Evolutionary conservation across 2,113 vertebrate species (phyloP).

Genomic region (Archocentrus centrarchus): DNA sequence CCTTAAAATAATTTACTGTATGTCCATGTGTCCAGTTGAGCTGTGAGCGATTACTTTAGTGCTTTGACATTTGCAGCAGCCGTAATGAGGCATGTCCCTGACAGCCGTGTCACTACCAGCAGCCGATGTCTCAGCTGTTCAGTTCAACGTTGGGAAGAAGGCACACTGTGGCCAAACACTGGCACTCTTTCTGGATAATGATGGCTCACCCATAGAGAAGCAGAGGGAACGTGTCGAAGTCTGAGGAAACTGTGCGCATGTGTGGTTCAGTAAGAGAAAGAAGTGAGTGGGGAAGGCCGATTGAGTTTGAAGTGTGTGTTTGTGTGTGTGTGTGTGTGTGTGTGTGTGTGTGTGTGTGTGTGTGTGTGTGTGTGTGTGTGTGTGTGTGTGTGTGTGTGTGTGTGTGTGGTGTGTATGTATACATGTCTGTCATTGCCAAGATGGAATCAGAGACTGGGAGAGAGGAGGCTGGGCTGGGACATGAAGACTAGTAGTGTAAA

Average conservation of each 20-base stretch:
- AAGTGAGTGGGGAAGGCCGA: slow-evolving; percentile 55
- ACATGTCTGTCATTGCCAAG: slow-evolving; percentile 69
- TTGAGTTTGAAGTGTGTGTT: slow-evolving; percentile 52
- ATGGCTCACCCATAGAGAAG: slow-evolving; percentile 74
- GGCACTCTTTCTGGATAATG: slow-evolving; percentile 77
- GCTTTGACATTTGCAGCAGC: slow-evolving; percentile 83
- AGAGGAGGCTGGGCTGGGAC: slow-evolving; percentile 70
- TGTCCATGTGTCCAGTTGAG: slow-evolving; percentile 75
- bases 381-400: slow-evolving; percentile 29
- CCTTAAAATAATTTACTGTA: slow-evolving; percentile 64
- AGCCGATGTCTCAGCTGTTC: slow-evolving; percentile 76
- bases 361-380: slow-evolving; percentile 36
- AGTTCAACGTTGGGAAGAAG: slow-evolving; percentile 69
- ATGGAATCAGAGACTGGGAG: slow-evolving; percentile 73
- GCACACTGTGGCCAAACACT: slow-evolving; percentile 77
- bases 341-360: slow-evolving; percentile 14
- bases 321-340: slow-evolving; percentile 27
- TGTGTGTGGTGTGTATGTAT: slow-evolving; percentile 38
- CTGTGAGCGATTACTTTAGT: slow-evolving; percentile 80
- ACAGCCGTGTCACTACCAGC: slow-evolving; percentile 81
- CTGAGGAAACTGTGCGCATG: slow-evolving; percentile 66
- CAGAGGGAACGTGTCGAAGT: slow-evolving; percentile 71
- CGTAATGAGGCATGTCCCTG: slow-evolving; percentile 84
- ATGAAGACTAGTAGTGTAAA: slow-evolving; percentile 74
- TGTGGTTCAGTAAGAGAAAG: slow-evolving; percentile 60